These are phyloP conservation scores for Melitaea athalia DNA, from an alignment of 2,888 invertebrate species.

Conservation along the genomic window DNA sequence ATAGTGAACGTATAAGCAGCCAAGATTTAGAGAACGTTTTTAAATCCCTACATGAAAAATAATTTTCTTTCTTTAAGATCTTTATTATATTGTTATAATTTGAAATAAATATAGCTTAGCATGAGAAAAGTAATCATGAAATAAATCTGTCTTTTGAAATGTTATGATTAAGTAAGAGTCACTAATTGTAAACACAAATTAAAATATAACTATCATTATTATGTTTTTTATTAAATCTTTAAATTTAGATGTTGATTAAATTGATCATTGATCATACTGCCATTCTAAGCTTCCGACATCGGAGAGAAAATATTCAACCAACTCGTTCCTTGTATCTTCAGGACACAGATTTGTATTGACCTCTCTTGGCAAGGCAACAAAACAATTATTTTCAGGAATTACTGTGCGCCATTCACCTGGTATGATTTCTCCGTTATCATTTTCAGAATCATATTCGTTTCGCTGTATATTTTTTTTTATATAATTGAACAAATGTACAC, in stretches of 20 bases:
- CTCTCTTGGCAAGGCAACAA: conserved; percentile 25
- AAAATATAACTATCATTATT: too few relatives aligned
- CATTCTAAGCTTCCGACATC: conserved; percentile 31
- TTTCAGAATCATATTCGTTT: conserved; percentile 43
- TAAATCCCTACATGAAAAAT: conserved; percentile 17
- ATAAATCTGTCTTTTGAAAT: conserved; percentile 7
- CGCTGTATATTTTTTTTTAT: conserved; percentile 17
- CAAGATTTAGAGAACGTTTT: conserved; percentile 22
- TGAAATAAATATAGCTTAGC: conserved; percentile 9
- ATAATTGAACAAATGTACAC: conserved; percentile 28
- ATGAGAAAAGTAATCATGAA: conserved; percentile 5
- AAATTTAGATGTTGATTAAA: conserved; percentile 23
- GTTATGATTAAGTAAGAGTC: conserved; percentile 7
- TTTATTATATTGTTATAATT: conserved; percentile 9
- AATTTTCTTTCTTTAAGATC: conserved; percentile 23
- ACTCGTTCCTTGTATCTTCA: conserved; percentile 32
- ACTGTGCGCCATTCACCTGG: conserved; percentile 29
- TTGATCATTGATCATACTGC: conserved; percentile 31
- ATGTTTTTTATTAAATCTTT: conserved; percentile 7
- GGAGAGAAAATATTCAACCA: conserved; percentile 30
- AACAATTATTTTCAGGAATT: conserved; percentile 20
- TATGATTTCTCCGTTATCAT: conserved; percentile 32
- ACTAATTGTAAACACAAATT: neutral
- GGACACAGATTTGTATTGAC: conserved; percentile 25
- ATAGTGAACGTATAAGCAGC: conserved; percentile 26